Evolutionary conservation across 2,797 vertebrate genomes (phyloP), one percentile per base, ranked within the genome.

Genomic region (Sebastes oblongus): DNA sequence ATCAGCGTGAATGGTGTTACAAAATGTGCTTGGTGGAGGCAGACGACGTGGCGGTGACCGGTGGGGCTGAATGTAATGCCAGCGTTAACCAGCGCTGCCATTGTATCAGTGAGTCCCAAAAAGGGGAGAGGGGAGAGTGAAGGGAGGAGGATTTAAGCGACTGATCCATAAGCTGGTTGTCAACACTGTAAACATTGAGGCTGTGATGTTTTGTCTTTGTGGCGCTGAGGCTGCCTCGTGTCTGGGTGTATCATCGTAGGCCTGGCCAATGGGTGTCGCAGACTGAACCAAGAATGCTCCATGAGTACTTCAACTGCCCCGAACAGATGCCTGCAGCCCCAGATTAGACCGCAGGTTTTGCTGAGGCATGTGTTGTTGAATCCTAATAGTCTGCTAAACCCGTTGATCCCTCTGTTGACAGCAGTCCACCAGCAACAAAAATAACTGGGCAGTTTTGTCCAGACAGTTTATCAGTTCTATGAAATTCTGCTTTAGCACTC

Each of bases 131-230:
- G 24, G 25, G 25, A 27, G n/a, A n/a, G 12, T 12, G 62, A 52
- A 8, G n/a, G 27, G 36, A 52, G 24, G 64, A 34, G 32, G 78
- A 62, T 62, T 30, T 39, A 18, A 22, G 46, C n/a, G 10, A 55
- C 29, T 25, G 70, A 64, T 69, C 50, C 46, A 56, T 42, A 59
- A 74, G 27, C 66, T 30, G 36, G 34, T 69, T 65, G 60, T 75
- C 39, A 72, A 39, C 66, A 20, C 0, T 10, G 27, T 58, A 9
- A 72, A 70, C 72, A 59, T 52, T 22, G 36, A 65, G 52, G 54
- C 72, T 65, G 42, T 20, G 24, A 52, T 65, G 67, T 71, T 76
- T 72, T 66, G 55, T 72, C 73, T 81, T 66, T 2, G 79, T 32
- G 73, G 14, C 11, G 24, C 42, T 2, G 39, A 66, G 55, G 66